Percentiles rank a stretch among this genome's conserved stretches.
These are phyloP conservation scores for Nesoenas mayeri DNA, from an alignment of 2,113 vertebrate species.

Conservation along the genomic window DNA sequence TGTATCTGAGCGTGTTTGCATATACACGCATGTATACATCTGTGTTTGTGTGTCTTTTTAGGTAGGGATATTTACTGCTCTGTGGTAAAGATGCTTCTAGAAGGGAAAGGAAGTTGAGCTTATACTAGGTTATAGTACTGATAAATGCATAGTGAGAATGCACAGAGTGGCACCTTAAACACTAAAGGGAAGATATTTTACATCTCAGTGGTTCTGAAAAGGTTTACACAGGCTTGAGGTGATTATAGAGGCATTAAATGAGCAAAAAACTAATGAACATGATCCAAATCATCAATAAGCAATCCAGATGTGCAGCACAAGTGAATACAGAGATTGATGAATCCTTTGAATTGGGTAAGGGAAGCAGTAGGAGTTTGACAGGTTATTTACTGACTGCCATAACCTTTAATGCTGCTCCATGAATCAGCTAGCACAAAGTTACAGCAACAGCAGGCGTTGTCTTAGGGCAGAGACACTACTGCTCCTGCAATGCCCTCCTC, in stretches of 20 bases:
- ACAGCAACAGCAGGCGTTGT: background rate
- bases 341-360: slow-evolving; percentile 61
- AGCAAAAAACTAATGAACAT: slow-evolving; percentile 58
- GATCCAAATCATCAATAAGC: slow-evolving; percentile 65
- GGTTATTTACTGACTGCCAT: slow-evolving; percentile 70
- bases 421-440: slow-evolving; percentile 56
- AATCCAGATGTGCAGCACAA: slow-evolving; percentile 65
- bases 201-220: slow-evolving; percentile 46
- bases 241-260: slow-evolving; percentile 66
- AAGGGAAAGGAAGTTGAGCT: background rate
- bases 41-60: background rate
- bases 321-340: slow-evolving; percentile 66
- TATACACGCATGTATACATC: background rate
- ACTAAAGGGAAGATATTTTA: slow-evolving; percentile 46
- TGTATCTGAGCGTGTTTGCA: background rate
- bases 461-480: background rate
- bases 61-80: background rate
- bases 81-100: background rate
- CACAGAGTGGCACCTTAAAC: background rate
- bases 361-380: slow-evolving; percentile 66
- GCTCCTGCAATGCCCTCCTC: slow-evolving; percentile 14
- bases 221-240: slow-evolving; percentile 53
- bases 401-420: slow-evolving; percentile 63
- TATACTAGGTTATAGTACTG: background rate
- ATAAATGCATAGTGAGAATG: background rate